Percentiles rank a stretch among this genome's conserved stretches.
phyloP scores from a whole-genome alignment of 2,797 vertebrate species.

The Propithecus perrieri region DNA sequence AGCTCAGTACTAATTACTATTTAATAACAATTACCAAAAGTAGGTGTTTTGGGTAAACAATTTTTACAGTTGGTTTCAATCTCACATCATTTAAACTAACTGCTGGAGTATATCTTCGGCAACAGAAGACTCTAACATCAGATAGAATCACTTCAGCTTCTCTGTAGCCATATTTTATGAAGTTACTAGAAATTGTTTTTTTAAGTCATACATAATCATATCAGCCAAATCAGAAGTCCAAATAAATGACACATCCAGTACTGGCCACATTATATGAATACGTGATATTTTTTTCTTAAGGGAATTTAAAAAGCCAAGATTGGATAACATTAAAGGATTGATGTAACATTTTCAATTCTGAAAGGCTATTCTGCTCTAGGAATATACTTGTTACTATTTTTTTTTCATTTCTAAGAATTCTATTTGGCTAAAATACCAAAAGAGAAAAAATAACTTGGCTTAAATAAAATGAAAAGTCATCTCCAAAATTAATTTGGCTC shows the following conservation, averaged over 20 bases:
- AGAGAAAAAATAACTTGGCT: conserved; percentile 64
- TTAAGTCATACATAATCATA: not conserved
- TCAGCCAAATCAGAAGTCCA: conserved; percentile 47
- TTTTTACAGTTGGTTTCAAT: not conserved
- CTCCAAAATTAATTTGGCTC: conserved; percentile 70
- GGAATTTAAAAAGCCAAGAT: conserved; percentile 69
- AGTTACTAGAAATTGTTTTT: conserved; percentile 17
- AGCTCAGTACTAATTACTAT: not conserved
- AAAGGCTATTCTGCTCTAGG: conserved; percentile 67
- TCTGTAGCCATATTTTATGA: conserved; percentile 27
- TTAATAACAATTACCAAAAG: conserved; percentile 22
- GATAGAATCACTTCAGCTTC: not conserved
- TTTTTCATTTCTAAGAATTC: conserved; percentile 75
- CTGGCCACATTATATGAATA: conserved; percentile 53
- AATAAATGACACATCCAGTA: conserved; percentile 51
- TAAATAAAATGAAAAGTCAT: conserved; percentile 73
- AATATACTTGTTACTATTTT: conserved; percentile 68
- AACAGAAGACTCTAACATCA: not conserved
- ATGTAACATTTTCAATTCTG: conserved; percentile 71
- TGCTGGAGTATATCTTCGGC: not conserved
- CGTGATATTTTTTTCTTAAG: conserved; percentile 61
- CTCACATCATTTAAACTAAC: not conserved
- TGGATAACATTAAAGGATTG: conserved; percentile 68
- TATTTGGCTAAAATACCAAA: conserved; percentile 73
- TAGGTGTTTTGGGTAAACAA: not conserved